Base-by-base conservation (phyloP, 2,797 vertebrate genomes). In the Gymnocypris eckloni region DNA sequence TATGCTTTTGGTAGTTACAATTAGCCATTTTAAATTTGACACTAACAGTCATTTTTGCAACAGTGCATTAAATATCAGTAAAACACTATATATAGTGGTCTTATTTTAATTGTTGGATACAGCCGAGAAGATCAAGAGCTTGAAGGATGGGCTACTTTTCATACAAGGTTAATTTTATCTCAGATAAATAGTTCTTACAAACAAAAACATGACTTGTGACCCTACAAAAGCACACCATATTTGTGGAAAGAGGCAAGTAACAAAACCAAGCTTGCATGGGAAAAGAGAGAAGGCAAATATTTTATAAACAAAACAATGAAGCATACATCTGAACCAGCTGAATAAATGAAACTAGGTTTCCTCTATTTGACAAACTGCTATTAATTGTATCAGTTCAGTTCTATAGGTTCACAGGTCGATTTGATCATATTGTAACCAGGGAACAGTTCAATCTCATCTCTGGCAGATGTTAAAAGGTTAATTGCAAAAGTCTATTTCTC, bases 401-500 rank as follows among this genome's bases (percentile, higher is more conserved):
- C 48, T 20, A 54, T 66, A 78, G 16, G 70, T 54, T 79, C 71
- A 54, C 56, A 16, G 83, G 89, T 82, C 81, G 33, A 16, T 61
- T 61, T 71, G 89, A 87, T 88, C 84, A 77, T 75, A 81, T 15
- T 64, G 66, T 69, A 56, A 61, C 82, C 86, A 88, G 86, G 83
- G 87, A 88, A 43, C 33, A 13, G 66, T 45, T 73, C 67, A 69
- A 77, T 83, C 82, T 84, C 41, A 69, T 82, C 75, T 80, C 66
- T 72, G 79, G 82, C 81, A 81, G 79, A 94, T 92, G 94, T 94
- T 94, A 92, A 94, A 94, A 94, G 95, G 95, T 96, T 96, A 95
- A 95, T 96, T 95, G 94, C 94, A 95, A 95, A 94, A 95, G 93
- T 93, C 93, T 94, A 94, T 95, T 94, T 95, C 93, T 93, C 93